Base-by-base conservation (phyloP, 2,888 invertebrate genomes). In the Drosophila kambysellisi region DNA sequence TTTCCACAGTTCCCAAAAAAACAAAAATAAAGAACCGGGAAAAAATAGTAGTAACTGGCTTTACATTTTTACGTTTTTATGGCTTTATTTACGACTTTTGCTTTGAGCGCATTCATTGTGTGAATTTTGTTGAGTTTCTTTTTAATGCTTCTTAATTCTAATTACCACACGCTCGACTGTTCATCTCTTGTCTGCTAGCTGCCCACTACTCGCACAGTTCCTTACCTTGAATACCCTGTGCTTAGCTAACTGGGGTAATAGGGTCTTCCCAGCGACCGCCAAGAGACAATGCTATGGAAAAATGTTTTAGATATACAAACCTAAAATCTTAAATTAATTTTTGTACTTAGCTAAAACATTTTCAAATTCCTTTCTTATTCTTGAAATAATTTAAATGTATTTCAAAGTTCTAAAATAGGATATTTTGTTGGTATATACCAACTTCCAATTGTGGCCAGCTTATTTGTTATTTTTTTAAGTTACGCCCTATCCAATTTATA, bases 71-170 rank as follows among this genome's bases (percentile, higher is more conserved):
- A 87, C 87, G 71, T 75, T 78, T 78, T 86, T 87, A 86, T 87
- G 81, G 76, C 82, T 74, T 83, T 87, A 89, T 87, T 87, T 87
- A 87, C 86, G 86, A 87, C 80, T 76, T 73, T 72, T 63, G 59
- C 69, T 70, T 69, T 70, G 76, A 79, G 65, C 63, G 70, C 73
- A 87, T 82, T 85, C 73, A 87, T 82, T 85, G 88, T 85, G 86
- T 85, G 86, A 83, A 88, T 75, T 80, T 77, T 70, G 74, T 72
- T 70, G 76, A 79, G 77, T 79, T 79, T 82, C 71, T 82, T 83
- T 88, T 85, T 88, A 85, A 85, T 85, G 82, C 80, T 79, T 85
- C 88, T 85, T 86, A 82, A 85, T 85, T 88, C 88, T 85, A 88
- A 85, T 85, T 88, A 85, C 85, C 88, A 80, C 85, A 83, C 86